phyloP scores from a whole-genome alignment of 2,113 vertebrate genomes.

The Clarias magur region DNA sequence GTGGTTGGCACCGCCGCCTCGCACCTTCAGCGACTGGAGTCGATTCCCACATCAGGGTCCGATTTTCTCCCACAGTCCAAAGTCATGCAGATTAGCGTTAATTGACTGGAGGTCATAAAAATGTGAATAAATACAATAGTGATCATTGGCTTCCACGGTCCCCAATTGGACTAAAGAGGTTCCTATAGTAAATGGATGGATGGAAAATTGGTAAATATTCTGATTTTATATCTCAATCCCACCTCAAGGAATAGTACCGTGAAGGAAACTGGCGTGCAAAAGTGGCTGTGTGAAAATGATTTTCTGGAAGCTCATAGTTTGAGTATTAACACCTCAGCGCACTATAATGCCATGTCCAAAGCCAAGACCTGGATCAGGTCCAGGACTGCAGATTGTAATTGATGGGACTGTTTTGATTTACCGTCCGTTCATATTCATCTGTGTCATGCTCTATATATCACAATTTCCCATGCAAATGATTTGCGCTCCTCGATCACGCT shows the following conservation, averaged over 20 bases:
- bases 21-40: too few relatives aligned
- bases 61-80: too few relatives aligned
- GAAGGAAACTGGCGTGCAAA: neutral
- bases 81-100: too few relatives aligned
- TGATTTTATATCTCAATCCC: neutral
- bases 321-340: slow-evolving; percentile 9
- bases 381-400: slow-evolving; percentile 67
- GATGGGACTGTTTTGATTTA: slow-evolving; percentile 67
- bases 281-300: neutral
- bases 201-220: neutral
- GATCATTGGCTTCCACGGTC: too few relatives aligned
- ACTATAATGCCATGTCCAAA: slow-evolving; percentile 19
- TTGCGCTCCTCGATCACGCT: slow-evolving; percentile 64
- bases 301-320: neutral
- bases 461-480: slow-evolving; percentile 73
- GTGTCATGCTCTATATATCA: slow-evolving; percentile 73
- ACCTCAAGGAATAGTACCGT: neutral
- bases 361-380: slow-evolving; percentile 63
- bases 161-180: too few relatives aligned
- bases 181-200: too few relatives aligned
- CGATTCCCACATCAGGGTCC: too few relatives aligned
- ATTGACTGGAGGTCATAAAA: too few relatives aligned
- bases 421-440: slow-evolving; percentile 68
- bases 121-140: too few relatives aligned
- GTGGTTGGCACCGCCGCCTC: too few relatives aligned